phyloP scores from a whole-genome alignment of 2,888 invertebrate genomes.

The Caradrina clavipalpis region DNA sequence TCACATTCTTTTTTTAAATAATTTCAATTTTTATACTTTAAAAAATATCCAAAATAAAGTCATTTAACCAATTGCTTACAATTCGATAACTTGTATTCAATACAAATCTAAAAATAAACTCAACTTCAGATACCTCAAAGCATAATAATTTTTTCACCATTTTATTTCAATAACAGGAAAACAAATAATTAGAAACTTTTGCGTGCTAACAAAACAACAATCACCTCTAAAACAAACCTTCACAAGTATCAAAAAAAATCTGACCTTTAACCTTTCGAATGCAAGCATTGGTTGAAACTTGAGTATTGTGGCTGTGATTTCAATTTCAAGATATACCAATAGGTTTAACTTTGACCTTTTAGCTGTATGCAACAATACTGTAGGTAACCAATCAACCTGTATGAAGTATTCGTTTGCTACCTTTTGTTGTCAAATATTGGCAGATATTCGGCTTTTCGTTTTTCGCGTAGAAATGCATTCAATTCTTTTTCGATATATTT shows the following conservation, averaged over 20 bases:
- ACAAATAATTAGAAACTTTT: neutral
- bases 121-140: too few species aligned
- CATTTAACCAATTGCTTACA: too few species aligned
- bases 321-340: conserved; percentile 21
- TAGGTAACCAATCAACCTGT: conserved; percentile 27
- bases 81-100: too few species aligned
- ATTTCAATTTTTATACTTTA: neutral
- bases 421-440: conserved; percentile 8
- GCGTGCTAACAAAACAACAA: conserved; percentile 27
- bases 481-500: too few species aligned
- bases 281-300: neutral
- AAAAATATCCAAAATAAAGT: too few species aligned
- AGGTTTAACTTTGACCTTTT: conserved; percentile 10
- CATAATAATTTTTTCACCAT: too few species aligned
- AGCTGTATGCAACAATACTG: neutral
- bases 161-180: too few species aligned
- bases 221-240: neutral
- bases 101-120: too few species aligned
- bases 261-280: neutral
- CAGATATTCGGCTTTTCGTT: too few species aligned
- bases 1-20: neutral
- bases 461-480: too few species aligned
- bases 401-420: neutral
- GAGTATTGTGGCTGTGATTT: conserved; percentile 12
- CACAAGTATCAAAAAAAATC: neutral